Conservation (phyloP, 1,140 invertebrate genomes). For the Eriosoma lanigerum region DNA sequence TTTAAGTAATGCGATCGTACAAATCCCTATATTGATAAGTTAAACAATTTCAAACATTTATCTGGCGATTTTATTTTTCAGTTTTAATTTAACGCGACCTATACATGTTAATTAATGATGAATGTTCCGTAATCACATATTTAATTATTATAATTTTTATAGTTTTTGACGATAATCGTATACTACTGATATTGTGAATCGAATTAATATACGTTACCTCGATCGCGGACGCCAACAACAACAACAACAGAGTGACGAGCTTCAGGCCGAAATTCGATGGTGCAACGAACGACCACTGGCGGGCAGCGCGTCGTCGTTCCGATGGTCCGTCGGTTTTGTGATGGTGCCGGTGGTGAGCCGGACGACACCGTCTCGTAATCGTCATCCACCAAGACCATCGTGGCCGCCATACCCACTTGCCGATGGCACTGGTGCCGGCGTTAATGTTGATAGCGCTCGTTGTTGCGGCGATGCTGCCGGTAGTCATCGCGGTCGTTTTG, state of each 20-base stretch:
- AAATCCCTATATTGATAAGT: too few relatives aligned
- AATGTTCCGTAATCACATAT: too few relatives aligned
- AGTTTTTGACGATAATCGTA: too few relatives aligned
- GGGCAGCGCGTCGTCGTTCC: neutral
- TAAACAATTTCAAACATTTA: too few relatives aligned
- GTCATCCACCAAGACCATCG: neutral
- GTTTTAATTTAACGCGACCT: too few relatives aligned
- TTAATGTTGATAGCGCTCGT: neutral
- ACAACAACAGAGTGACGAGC: neutral
- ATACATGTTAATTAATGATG: too few relatives aligned
- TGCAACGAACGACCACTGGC: neutral
- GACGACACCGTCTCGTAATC: neutral
- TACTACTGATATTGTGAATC: too few relatives aligned
- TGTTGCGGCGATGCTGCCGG: too few relatives aligned
- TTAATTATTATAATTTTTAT: too few relatives aligned
- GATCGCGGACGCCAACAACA: neutral
- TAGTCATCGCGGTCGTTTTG: neutral
- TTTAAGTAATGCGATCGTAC: too few relatives aligned
- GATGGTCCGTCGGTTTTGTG: neutral
- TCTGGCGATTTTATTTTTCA: too few relatives aligned
- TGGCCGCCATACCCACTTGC: slow-evolving; percentile 44
- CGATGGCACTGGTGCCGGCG: neutral
- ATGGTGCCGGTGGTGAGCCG: neutral
- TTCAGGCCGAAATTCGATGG: neutral
- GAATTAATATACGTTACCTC: neutral